Base-by-base conservation (phyloP, 64 coral and sea anemone species). In the Hydrozoanthus tunicans region DNA sequence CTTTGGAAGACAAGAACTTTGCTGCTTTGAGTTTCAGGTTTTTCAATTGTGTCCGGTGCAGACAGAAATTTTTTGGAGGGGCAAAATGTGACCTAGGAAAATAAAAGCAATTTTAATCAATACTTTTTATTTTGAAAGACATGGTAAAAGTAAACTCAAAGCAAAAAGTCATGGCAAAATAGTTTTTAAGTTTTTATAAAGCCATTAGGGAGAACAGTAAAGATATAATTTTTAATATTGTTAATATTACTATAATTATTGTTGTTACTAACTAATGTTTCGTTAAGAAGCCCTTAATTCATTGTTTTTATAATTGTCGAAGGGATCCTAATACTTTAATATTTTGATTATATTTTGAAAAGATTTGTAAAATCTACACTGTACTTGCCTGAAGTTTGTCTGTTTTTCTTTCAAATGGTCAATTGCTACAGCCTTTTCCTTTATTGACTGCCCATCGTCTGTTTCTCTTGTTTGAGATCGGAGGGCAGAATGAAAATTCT, bases 401-500 rank as follows among this genome's bases (percentile, higher is more conserved):
- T 88, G 64, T 32, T 67, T 88, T 88, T 65, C 52, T 26, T 76
- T 89, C 24, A 61, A 43, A 52, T 79, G 7, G 7, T 77, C 74
- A 77, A 53, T 53, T 53, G 66, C 66, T 69, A 12, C 24, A 53
- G 52, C 74, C 74, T 77, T 77, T 53, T 77, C 74, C 53, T 43
- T 43, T 53, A 77, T 77, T 77, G 74, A 53, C 51, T 53, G 51
- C 9, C 74, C 74, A 77, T 77, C 74, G 10, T 77, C 74, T 53
- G 74, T 53, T 23, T 64, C 62, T n/a, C 26, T 12, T 55, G 82
- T 86, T 70, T 86, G 59, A 53, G 62, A 11, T 26, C 66, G 9
- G 56, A 88, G 52, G 25, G 73, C 73, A 5, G 65, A 88, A 25
- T 88, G 84, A 17, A 88, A 88, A 51, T 71, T 57, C 70, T 89